phyloP scores from a whole-genome alignment of 2,797 vertebrate species.

The Sardinella longiceps region DNA sequence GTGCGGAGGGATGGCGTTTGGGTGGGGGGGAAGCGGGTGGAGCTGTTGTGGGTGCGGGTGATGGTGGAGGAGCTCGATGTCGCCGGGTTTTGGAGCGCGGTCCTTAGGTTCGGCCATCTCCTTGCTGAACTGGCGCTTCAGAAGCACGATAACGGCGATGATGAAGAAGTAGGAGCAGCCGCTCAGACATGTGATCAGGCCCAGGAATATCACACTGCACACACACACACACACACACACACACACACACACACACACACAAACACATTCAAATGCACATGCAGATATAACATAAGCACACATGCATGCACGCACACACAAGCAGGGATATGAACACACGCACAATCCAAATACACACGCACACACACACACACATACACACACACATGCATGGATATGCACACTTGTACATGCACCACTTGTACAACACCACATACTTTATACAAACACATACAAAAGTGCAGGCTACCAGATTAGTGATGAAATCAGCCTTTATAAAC shows the following conservation, averaged over 20 bases:
- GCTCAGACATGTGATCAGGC: constrained; percentile 69
- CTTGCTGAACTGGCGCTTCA: constrained; percentile 66
- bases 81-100: constrained; percentile 26
- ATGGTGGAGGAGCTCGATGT: constrained; percentile 55
- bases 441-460: constrained; percentile 55
- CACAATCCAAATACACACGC: constrained; percentile 17
- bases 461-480: not conserved
- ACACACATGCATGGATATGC: constrained; percentile 37
- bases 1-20: not conserved
- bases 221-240: constrained; percentile 11
- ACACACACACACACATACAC: constrained; percentile 26
- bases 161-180: constrained; percentile 74
- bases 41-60: constrained; percentile 9
- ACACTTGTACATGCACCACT: too few species aligned
- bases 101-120: constrained; percentile 34
- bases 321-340: constrained; percentile 36
- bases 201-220: constrained; percentile 72
- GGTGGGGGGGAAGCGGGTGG: not conserved
- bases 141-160: constrained; percentile 71
- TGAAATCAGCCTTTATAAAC: too few species aligned
- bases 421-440: constrained; percentile 2
- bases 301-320: constrained; percentile 32
- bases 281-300: not conserved
- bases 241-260: constrained; percentile 35
- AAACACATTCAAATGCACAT: constrained; percentile 20